Percentiles rank a stretch among this genome's conserved stretches.
Evolutionary conservation across 2,888 invertebrate species (phyloP).

Genomic region (Lobophora halterata): DNA sequence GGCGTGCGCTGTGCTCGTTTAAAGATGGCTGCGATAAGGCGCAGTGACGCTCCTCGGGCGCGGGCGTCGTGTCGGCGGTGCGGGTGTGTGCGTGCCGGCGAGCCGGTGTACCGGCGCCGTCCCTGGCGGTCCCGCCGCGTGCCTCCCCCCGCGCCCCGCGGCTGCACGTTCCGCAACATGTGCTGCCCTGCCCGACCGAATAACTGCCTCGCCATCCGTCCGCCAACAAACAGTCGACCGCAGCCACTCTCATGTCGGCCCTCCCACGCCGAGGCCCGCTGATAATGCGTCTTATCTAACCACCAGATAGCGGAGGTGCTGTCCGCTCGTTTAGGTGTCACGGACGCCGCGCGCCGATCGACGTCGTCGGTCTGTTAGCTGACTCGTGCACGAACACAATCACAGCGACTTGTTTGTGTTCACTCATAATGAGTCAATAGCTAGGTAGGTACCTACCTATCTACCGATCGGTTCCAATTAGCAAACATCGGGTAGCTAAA

Average conservation of each 20-base stretch:
- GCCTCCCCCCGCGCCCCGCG: conserved; percentile 40
- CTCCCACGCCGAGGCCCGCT: conserved; percentile 66
- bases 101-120: conserved; percentile 62
- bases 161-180: conserved; percentile 76
- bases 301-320: conserved; percentile 79
- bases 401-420: conserved; percentile 57
- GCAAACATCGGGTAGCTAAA: conserved; percentile 32
- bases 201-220: conserved; percentile 36
- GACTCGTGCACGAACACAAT: conserved; percentile 55
- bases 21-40: conserved; percentile 79
- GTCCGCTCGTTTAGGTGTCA: conserved; percentile 75
- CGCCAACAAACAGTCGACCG: conserved; percentile 54
- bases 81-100: conserved; percentile 70
- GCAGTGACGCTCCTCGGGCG: conserved; percentile 73
- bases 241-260: conserved; percentile 51
- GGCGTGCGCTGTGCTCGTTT: conserved; percentile 75
- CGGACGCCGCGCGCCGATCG: conserved; percentile 60
- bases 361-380: conserved; percentile 36
- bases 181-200: conserved; percentile 51
- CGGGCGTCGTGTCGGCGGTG: conserved; percentile 65
- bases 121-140: conserved; percentile 60
- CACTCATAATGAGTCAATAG: conserved; percentile 55
- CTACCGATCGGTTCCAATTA: conserved; percentile 39
- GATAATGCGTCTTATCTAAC: conserved; percentile 73
- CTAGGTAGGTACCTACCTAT: conserved; percentile 10